phyloP scores from a whole-genome alignment of 2,113 vertebrate genomes.

The Calyptommatus sinebrachiatus region DNA sequence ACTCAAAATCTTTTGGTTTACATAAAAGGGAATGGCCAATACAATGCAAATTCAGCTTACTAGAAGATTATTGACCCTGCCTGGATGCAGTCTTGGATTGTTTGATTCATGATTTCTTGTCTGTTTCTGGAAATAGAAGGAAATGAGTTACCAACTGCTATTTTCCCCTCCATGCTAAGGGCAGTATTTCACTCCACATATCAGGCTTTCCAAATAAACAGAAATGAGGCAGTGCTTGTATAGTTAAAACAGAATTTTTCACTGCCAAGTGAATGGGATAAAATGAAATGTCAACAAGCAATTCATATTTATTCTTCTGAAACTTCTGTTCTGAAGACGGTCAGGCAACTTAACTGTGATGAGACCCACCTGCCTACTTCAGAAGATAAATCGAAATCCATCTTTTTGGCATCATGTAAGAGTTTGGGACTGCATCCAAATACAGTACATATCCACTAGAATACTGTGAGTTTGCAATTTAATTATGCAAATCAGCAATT shows the following conservation, averaged over 20 bases:
- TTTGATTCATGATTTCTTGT: too few species aligned
- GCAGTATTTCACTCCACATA: neutral
- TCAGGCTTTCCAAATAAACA: neutral
- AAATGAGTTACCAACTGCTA: too few species aligned
- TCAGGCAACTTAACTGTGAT: neutral
- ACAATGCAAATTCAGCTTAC: too few species aligned
- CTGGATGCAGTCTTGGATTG: neutral
- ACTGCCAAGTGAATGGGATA: neutral
- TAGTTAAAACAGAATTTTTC: neutral
- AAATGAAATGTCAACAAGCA: slow-evolving; percentile 8
- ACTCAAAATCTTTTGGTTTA: too few species aligned
- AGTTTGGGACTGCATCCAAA: slow-evolving; percentile 16
- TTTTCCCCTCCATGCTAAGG: too few species aligned
- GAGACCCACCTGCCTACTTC: slow-evolving; percentile 28
- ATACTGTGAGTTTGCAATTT: slow-evolving; percentile 43
- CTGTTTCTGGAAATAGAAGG: too few species aligned
- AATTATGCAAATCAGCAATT: slow-evolving; percentile 45
- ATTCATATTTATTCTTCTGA: slow-evolving; percentile 12
- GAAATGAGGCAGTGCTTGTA: neutral
- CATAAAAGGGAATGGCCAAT: too few species aligned
- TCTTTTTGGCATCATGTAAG: slow-evolving; percentile 19
- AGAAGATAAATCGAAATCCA: slow-evolving; percentile 36
- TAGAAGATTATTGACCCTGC: too few species aligned
- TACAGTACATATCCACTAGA: slow-evolving; percentile 40
- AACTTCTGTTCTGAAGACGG: slow-evolving; percentile 22